These are phyloP conservation scores for Caenorhabditis uteleia DNA, from an alignment of 2,888 invertebrate genomes.

Conservation along the genomic window DNA sequence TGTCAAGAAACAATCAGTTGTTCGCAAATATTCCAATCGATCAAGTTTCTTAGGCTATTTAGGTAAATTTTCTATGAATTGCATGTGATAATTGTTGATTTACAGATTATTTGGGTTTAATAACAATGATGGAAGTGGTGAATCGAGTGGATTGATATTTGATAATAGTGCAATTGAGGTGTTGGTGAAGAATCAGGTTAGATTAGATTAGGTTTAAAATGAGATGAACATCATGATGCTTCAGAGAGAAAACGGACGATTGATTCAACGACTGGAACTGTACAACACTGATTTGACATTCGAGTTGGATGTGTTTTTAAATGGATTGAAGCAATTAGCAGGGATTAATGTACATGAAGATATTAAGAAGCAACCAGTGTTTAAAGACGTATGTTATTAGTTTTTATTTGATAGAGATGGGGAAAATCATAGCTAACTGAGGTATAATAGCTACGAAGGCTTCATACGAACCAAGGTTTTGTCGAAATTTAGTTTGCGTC, in stretches of 20 bases:
- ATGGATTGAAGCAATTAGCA: too few relatives aligned
- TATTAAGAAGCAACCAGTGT: too few relatives aligned
- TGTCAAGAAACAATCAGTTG: constrained; percentile 5
- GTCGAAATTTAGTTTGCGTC: too few relatives aligned
- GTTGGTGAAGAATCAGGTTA: constrained; percentile 7
- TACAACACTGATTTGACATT: constrained; percentile 28
- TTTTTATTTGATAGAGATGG: too few relatives aligned
- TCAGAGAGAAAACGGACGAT: background rate
- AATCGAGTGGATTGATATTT: constrained; percentile 19
- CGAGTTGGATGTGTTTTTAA: too few relatives aligned
- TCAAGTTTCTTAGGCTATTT: background rate
- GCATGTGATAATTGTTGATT: background rate
- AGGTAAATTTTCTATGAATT: background rate
- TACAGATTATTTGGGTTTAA: constrained; percentile 11
- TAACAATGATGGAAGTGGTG: constrained; percentile 5
- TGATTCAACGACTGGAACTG: constrained; percentile 12
- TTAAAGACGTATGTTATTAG: too few relatives aligned
- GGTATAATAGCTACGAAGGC: too few relatives aligned
- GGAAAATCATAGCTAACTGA: too few relatives aligned
- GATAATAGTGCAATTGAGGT: constrained; percentile 12
- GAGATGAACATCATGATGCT: too few relatives aligned
- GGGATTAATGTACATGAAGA: too few relatives aligned
- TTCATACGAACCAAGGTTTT: too few relatives aligned
- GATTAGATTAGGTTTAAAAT: background rate
- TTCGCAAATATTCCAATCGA: constrained; percentile 4